These are phyloP conservation scores for Aspidiotus destructor DNA, from an alignment of 2,888 invertebrate genomes.

Conservation along the genomic window DNA sequence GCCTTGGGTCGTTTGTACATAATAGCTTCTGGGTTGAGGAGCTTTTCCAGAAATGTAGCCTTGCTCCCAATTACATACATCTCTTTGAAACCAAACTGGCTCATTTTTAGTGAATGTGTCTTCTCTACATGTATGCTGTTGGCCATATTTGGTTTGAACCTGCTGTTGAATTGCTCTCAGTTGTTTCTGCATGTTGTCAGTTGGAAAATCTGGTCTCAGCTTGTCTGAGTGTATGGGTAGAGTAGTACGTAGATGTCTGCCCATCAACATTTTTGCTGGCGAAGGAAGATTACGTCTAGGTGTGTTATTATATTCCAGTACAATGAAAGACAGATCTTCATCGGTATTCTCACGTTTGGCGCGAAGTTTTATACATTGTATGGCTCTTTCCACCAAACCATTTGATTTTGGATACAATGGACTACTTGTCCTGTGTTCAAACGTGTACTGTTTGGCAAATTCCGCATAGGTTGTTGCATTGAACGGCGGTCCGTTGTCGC, in stretches of 20 bases:
- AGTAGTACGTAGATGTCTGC: neutral
- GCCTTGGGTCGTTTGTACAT: too few species aligned
- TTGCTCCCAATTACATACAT: too few species aligned
- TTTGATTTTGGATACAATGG: neutral
- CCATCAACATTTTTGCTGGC: neutral
- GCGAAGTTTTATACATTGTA: neutral
- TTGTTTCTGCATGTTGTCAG: too few species aligned
- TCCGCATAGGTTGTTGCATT: neutral
- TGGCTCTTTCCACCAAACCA: conserved; percentile 1
- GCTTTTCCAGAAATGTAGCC: too few species aligned
- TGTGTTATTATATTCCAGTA: neutral
- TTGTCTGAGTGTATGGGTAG: neutral
- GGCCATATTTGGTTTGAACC: too few species aligned
- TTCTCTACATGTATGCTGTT: too few species aligned
- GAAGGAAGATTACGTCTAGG: neutral
- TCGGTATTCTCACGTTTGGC: neutral
- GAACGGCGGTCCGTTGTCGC: conserved; percentile 10
- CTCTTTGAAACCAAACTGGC: too few species aligned
- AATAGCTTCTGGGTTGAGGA: too few species aligned
- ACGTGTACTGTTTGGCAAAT: neutral
- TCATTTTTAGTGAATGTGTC: too few species aligned
- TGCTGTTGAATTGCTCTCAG: too few species aligned
- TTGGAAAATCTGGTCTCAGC: neutral
- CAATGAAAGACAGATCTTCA: neutral
- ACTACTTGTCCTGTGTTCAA: neutral